These are phyloP conservation scores for Naso thynnoides DNA, from an alignment of 2,797 vertebrate genomes.

Conservation along the genomic window DNA sequence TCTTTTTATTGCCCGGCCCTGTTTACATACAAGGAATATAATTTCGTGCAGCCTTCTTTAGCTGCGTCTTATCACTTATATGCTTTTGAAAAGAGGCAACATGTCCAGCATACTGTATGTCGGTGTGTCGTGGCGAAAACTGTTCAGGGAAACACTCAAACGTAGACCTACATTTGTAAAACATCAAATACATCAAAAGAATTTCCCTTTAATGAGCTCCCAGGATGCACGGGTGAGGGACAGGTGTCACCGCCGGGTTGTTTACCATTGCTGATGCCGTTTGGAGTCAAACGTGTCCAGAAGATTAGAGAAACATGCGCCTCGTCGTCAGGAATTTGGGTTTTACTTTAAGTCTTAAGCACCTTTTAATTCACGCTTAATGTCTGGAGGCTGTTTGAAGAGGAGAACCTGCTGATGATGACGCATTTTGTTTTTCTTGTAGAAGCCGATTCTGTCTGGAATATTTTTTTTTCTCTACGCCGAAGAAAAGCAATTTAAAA, in stretches of 20 bases:
- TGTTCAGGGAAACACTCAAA: not conserved
- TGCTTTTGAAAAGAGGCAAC: not conserved
- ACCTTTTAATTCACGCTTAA: not conserved
- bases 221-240: constrained; percentile 22
- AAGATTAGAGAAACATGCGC: not conserved
- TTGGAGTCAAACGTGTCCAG: not conserved
- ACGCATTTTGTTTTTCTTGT: not conserved
- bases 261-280: not conserved
- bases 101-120: not conserved
- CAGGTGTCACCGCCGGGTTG: constrained; percentile 3
- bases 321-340: not conserved
- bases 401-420: not conserved
- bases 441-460: too few relatives aligned
- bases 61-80: too few relatives aligned
- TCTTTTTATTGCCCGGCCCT: too few relatives aligned
- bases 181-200: constrained; percentile 25
- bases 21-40: not conserved
- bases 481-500: not conserved
- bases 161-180: not conserved
- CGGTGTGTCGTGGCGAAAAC: too few relatives aligned
- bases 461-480: too few relatives aligned
- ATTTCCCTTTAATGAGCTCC: constrained; percentile 47
- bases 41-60: not conserved
- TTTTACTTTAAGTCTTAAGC: not conserved
- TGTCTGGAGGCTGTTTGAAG: not conserved